These are phyloP conservation scores for Ashinkailepas kermadecensis DNA, from an alignment of 2,888 invertebrate species.

Conservation along the genomic window DNA sequence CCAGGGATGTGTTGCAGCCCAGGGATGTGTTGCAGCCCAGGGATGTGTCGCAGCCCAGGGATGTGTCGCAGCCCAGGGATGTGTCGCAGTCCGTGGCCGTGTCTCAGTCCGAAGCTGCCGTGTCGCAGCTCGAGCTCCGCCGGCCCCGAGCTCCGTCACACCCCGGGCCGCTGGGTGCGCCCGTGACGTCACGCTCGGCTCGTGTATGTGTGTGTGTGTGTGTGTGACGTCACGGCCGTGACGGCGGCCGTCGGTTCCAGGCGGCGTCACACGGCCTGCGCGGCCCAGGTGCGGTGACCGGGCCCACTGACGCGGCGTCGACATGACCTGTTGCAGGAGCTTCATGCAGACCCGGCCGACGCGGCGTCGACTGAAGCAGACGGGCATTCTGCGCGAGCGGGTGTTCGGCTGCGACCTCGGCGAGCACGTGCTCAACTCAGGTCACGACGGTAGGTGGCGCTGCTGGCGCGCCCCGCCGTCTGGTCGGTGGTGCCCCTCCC, in stretches of 20 bases:
- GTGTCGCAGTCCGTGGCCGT: no score
- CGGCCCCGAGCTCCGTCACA: no score
- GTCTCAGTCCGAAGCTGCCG: no score
- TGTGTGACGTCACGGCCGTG: neutral
- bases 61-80: no score
- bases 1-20: no score
- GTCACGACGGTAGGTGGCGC: slow-evolving; percentile 53
- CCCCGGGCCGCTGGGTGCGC: neutral
- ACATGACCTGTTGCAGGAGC: slow-evolving; percentile 49
- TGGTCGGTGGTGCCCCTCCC: no score
- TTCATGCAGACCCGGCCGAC: slow-evolving; percentile 83
- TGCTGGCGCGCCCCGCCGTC: neutral
- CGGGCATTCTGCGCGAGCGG: slow-evolving; percentile 88
- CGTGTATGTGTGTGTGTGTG: neutral
- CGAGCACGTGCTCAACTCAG: slow-evolving; percentile 88
- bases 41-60: no score
- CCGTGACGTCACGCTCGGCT: neutral
- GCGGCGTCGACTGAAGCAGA: slow-evolving; percentile 80
- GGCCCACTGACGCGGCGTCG: neutral
- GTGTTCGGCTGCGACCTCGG: slow-evolving; percentile 97
- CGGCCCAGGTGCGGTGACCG: neutral
- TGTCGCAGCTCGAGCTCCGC: no score
- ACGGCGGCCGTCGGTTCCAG: neutral
- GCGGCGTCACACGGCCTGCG: neutral
- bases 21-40: no score